Conservation (phyloP, 2,797 vertebrate species). For the Typhlichthys eigenmanni region DNA sequence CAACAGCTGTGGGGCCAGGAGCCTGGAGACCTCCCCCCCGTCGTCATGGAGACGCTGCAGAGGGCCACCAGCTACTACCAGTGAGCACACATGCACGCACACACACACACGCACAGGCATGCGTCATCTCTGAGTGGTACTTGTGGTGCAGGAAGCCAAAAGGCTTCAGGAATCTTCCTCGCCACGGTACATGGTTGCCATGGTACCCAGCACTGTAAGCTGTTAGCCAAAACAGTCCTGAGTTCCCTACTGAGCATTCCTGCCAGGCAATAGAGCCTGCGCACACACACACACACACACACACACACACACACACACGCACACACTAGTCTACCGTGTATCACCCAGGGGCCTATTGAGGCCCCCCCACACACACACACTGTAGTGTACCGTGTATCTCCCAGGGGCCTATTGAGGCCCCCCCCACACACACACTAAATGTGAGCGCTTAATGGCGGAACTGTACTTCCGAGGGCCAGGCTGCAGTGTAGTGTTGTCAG, state of each 20-base stretch:
- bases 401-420: slow-evolving; percentile 2
- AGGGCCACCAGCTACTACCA: slow-evolving; percentile 93
- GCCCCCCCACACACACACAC: background rate
- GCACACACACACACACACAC: background rate
- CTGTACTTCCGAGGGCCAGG: background rate
- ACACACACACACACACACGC: slow-evolving; percentile 1
- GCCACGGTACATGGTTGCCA: too few species aligned
- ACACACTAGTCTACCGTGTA: background rate
- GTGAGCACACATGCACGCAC: slow-evolving; percentile 72
- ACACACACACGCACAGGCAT: background rate
- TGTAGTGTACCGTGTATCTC: background rate
- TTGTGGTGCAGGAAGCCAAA: background rate
- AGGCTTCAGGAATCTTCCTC: too few species aligned
- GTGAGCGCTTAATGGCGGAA: background rate
- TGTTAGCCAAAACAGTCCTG: too few species aligned
- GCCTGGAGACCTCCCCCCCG: slow-evolving; percentile 84
- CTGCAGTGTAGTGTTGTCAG: background rate
- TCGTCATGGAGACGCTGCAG: slow-evolving; percentile 87
- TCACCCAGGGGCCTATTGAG: too few species aligned
- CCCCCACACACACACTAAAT: background rate
- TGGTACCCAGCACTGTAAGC: background rate
- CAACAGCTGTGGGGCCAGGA: slow-evolving; percentile 92
- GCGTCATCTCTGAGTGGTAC: too few species aligned
- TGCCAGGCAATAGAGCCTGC: too few species aligned
- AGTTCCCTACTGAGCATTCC: too few species aligned